Percentiles rank a stretch among this genome's conserved stretches.
Evolutionary conservation across 37 sponge, comb jelly and placozoan species (phyloP).

Genomic region (Mnemiopsis leidyi): DNA sequence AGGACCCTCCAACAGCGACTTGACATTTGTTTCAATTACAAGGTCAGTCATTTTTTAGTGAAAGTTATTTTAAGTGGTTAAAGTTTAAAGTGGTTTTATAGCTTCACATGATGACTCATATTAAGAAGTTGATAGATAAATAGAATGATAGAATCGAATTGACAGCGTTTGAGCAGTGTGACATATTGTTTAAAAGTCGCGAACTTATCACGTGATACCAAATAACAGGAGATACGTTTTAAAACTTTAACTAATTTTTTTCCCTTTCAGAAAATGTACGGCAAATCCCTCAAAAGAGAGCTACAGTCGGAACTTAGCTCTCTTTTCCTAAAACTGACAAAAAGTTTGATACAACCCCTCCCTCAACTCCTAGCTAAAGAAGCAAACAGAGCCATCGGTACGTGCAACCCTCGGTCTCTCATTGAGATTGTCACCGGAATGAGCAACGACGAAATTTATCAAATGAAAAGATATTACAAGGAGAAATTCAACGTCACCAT

Average conservation of each 20-base stretch:
- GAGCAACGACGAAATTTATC: background rate
- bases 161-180: no score
- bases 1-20: constrained; percentile 84
- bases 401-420: background rate
- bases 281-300: constrained; percentile 82
- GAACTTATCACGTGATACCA: background rate
- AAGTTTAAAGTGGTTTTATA: no score
- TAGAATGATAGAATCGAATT: no score
- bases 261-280: constrained; percentile 16
- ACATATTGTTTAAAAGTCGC: no score
- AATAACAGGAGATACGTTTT: background rate
- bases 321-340: constrained; percentile 73
- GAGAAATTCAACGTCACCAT: background rate
- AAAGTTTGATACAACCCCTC: constrained; percentile 82
- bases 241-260: background rate
- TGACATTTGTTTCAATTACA: constrained; percentile 77
- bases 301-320: constrained; percentile 92
- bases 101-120: no score
- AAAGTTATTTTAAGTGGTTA: no score
- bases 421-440: background rate
- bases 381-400: constrained; percentile 83
- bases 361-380: constrained; percentile 78
- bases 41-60: no score
- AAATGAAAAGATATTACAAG: background rate
- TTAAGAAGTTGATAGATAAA: no score